Percentiles rank a stretch among this genome's conserved stretches.
Evolutionary conservation across 1,140 invertebrate species (phyloP).

Genomic region (Branchinecta lynchi): DNA sequence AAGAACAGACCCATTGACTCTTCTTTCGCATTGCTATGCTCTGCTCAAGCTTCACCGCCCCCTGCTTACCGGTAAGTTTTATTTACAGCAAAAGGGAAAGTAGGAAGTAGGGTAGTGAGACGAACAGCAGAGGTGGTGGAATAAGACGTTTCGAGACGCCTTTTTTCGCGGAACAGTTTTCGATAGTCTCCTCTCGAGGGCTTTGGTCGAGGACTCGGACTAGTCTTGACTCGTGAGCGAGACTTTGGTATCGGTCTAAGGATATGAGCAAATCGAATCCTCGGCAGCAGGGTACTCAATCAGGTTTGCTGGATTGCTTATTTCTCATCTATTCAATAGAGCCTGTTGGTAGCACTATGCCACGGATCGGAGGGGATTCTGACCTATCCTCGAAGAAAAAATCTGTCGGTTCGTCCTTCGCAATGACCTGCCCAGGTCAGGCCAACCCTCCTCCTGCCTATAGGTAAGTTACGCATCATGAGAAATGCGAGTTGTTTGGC

Average conservation of each 20-base stretch:
- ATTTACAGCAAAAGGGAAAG: neutral
- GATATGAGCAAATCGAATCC: too few species aligned
- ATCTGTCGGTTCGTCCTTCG: neutral
- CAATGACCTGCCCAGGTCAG: constrained; percentile 20
- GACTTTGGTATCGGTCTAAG: too few species aligned
- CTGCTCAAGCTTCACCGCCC: constrained; percentile 21
- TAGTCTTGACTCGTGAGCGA: too few species aligned
- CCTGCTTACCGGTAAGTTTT: constrained; percentile 17
- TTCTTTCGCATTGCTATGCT: constrained; percentile 19
- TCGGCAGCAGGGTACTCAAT: too few species aligned
- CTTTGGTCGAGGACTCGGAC: too few species aligned
- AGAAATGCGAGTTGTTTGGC: too few species aligned
- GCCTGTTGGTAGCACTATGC: constrained; percentile 26
- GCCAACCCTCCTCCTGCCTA: constrained; percentile 25
- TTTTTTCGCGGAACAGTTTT: too few species aligned
- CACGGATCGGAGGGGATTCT: constrained; percentile 19
- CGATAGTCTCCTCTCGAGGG: too few species aligned
- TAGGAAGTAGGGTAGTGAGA: neutral
- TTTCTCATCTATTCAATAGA: constrained; percentile 21
- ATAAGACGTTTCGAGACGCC: too few species aligned
- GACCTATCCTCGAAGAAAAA: neutral
- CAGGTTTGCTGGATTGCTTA: too few species aligned
- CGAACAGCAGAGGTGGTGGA: too few species aligned
- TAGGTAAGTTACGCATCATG: constrained; percentile 25
- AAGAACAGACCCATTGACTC: constrained; percentile 4